phyloP scores from a whole-genome alignment of 2,888 invertebrate genomes.

The Euproctis similis region DNA sequence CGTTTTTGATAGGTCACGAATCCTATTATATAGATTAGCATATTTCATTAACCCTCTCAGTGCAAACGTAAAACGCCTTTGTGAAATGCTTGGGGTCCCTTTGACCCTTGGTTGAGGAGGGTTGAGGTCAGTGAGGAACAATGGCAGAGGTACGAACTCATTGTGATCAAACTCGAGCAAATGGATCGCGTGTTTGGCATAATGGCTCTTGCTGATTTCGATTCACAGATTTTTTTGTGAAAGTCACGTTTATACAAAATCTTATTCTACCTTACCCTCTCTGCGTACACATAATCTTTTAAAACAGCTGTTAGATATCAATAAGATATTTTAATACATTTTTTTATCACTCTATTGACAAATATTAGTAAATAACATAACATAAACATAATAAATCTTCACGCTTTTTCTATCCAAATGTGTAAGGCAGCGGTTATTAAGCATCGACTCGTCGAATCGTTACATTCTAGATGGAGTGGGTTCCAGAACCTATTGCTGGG shows the following conservation, averaged over 20 bases:
- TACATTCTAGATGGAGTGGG: too few relatives aligned
- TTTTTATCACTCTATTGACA: too few relatives aligned
- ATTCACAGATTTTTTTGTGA: conserved; percentile 2
- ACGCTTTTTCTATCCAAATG: too few relatives aligned
- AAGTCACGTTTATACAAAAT: conserved; percentile 2
- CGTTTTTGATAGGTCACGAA: conserved; percentile 33
- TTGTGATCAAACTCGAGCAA: conserved; percentile 21
- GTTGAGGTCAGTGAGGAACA: conserved; percentile 11
- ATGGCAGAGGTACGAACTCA: conserved; percentile 13
- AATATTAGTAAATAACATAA: too few relatives aligned
- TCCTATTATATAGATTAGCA: conserved; percentile 34
- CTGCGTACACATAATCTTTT: too few relatives aligned
- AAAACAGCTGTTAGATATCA: neutral
- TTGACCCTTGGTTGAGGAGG: conserved; percentile 9
- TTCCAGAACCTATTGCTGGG: too few relatives aligned
- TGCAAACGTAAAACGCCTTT: conserved; percentile 26
- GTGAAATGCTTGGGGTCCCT: conserved; percentile 17
- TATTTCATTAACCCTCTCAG: conserved; percentile 34
- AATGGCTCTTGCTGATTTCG: conserved; percentile 5
- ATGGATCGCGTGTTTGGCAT: conserved; percentile 11
- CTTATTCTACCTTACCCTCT: neutral
- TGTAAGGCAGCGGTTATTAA: too few relatives aligned
- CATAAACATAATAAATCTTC: too few relatives aligned
- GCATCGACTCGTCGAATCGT: too few relatives aligned
- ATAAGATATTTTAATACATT: too few relatives aligned